A percentile compares a stretch with the other conserved stretches of the same genome.
These are phyloP conservation scores for Piprites chloris DNA, from an alignment of 2,113 vertebrate genomes.

Conservation along the genomic window DNA sequence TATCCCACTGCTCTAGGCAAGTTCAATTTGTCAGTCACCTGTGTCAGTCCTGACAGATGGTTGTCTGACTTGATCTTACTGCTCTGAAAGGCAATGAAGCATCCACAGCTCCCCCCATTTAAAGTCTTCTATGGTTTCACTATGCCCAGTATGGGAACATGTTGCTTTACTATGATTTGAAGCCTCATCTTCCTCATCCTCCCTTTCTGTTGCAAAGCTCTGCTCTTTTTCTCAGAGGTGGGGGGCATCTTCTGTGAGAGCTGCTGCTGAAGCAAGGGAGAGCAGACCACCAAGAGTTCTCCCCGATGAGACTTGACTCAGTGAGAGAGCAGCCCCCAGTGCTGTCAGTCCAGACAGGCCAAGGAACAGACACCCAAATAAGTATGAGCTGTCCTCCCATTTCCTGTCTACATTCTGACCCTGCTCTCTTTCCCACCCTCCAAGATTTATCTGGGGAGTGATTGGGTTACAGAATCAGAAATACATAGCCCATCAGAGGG, in stretches of 20 bases:
- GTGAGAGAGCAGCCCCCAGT: neutral
- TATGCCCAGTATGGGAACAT: neutral
- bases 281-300: slow-evolving; percentile 42
- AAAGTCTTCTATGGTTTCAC: neutral
- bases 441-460: slow-evolving; percentile 5
- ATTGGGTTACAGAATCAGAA: slow-evolving; percentile 30
- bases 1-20: neutral
- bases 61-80: neutral
- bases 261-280: neutral
- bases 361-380: slow-evolving; percentile 31
- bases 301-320: neutral
- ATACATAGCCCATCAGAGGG: neutral
- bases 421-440: slow-evolving; percentile 41
- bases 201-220: neutral
- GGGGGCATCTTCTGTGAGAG: neutral
- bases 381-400: neutral
- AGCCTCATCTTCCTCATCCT: neutral
- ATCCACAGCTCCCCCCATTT: neutral
- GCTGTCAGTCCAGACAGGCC: slow-evolving; percentile 18
- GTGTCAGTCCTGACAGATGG: neutral
- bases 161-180: neutral
- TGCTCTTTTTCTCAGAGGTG: neutral
- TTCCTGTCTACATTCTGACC: slow-evolving; percentile 38
- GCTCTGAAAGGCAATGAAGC: neutral
- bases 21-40: neutral